phyloP scores from a whole-genome alignment of 2,888 invertebrate species.

The Germaria angustata region DNA sequence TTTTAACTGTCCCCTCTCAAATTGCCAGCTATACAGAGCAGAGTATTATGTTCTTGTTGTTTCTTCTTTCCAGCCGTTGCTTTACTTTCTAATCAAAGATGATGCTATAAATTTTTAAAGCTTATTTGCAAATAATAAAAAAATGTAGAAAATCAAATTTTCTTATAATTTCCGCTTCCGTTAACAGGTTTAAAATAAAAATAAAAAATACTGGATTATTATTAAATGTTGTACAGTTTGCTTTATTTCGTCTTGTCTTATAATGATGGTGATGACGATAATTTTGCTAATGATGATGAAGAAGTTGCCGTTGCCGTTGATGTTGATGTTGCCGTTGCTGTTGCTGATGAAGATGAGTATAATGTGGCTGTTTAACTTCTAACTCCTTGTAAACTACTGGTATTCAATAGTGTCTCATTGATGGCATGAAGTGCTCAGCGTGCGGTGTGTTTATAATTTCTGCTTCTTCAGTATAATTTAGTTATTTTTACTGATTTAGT shows the following conservation, averaged over 20 bases:
- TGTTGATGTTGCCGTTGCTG: no score
- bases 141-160: conserved; percentile 41
- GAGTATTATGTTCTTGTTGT: not conserved
- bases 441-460: conserved; percentile 9
- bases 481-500: not conserved
- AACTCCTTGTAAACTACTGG: conserved; percentile 31
- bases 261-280: not conserved
- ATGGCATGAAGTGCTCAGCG: conserved; percentile 18
- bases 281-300: not conserved
- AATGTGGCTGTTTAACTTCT: conserved; percentile 1
- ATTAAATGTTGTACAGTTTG: conserved; percentile 35
- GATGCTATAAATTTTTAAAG: not conserved
- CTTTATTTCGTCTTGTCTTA: conserved; percentile 30
- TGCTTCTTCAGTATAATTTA: not conserved
- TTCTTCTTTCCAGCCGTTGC: not conserved
- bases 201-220: conserved; percentile 12
- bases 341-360: not conserved
- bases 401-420: conserved; percentile 25
- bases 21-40: not conserved
- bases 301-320: not conserved
- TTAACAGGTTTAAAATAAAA: conserved; percentile 47
- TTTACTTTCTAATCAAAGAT: not conserved
- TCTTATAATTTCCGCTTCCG: conserved; percentile 57
- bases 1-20: not conserved
- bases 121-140: conserved; percentile 20